Percentiles rank a stretch among this genome's conserved stretches.
Evolutionary conservation across 1,140 invertebrate genomes (phyloP).

Genomic region (Brachionus paranguensis): DNA sequence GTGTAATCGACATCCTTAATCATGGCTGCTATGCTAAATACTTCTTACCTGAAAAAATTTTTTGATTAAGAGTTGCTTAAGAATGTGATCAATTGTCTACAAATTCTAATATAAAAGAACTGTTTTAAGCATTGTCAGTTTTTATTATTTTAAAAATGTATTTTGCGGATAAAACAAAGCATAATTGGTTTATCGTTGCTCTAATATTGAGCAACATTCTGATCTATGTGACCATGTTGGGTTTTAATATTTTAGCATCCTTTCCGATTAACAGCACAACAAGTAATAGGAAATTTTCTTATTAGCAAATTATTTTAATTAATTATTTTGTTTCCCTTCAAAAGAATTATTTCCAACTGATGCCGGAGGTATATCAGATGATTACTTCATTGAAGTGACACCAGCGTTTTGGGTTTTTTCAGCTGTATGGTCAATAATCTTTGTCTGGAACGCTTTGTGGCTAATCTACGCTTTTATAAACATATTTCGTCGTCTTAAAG

Average conservation of each 20-base stretch:
- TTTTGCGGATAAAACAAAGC: constrained; percentile 15
- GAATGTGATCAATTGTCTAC: background rate
- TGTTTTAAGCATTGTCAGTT: background rate
- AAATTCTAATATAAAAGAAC: background rate
- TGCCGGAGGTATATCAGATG: constrained; percentile 44
- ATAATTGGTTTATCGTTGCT: constrained; percentile 18
- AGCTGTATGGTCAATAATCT: constrained; percentile 49
- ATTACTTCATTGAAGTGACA: constrained; percentile 46
- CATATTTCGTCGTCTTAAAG: constrained; percentile 43
- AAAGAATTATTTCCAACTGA: constrained; percentile 46
- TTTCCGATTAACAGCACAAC: background rate
- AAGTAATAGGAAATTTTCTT: background rate
- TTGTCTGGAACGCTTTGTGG: constrained; percentile 47
- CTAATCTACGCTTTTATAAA: constrained; percentile 46
- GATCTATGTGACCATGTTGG: constrained; percentile 28
- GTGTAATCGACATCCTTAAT: no score
- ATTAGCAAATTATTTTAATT: background rate
- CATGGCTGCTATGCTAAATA: background rate
- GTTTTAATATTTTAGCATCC: constrained; percentile 10
- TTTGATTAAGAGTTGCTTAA: background rate
- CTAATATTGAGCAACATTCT: constrained; percentile 22
- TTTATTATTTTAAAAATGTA: background rate
- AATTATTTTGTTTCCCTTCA: no score
- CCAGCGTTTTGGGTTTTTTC: constrained; percentile 49
- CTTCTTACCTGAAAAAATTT: background rate